These are phyloP conservation scores for Drosophila mojavensis DNA, from an alignment of 1,140 invertebrate genomes.

Conservation along the genomic window DNA sequence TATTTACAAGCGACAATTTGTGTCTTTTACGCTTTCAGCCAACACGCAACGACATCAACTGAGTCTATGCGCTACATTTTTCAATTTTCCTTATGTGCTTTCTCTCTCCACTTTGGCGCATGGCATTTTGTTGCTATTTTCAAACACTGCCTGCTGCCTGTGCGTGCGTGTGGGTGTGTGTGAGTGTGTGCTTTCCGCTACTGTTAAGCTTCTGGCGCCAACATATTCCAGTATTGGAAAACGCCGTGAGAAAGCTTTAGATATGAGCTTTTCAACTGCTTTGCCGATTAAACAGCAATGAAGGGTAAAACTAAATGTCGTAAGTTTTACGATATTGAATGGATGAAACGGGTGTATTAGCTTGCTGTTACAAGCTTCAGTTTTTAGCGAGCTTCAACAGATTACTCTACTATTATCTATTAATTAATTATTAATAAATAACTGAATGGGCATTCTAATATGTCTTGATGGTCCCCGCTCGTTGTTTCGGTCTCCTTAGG, in stretches of 20 bases:
- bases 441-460: no score
- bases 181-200: slow-evolving; percentile 1
- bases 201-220: slow-evolving; percentile 52
- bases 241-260: background rate
- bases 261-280: background rate
- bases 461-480: no score
- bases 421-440: no score
- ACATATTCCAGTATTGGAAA: slow-evolving; percentile 13
- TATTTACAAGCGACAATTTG: slow-evolving; percentile 31
- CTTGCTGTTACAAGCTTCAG: no score
- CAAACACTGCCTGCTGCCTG: slow-evolving; percentile 31
- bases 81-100: slow-evolving; percentile 55
- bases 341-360: no score
- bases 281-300: background rate
- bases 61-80: slow-evolving; percentile 57
- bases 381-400: no score
- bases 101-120: slow-evolving; percentile 62
- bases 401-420: no score
- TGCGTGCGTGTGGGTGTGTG: slow-evolving; percentile 14
- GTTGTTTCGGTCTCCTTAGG: no score
- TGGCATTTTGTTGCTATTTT: slow-evolving; percentile 42
- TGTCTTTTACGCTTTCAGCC: slow-evolving; percentile 49
- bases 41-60: slow-evolving; percentile 75
- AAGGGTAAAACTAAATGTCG: background rate
- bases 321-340: no score